Base-by-base conservation (phyloP, 2,888 invertebrate genomes). In the Anodontia alba region DNA sequence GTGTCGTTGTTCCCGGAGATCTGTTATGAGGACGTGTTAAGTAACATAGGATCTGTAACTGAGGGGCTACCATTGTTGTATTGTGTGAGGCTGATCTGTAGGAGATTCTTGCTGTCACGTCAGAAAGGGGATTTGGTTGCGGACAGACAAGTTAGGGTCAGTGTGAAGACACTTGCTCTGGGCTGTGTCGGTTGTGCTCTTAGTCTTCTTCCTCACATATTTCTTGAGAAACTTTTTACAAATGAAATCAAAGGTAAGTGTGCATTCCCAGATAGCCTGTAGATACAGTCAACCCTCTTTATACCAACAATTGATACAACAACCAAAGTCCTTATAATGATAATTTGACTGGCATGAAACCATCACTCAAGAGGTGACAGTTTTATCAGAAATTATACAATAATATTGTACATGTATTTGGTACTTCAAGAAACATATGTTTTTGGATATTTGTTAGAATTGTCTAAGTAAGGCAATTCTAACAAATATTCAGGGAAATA, bases 81-180 rank as follows among this genome's bases (percentile, higher is more conserved):
- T 93, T 97, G 97, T 88, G 96, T 96, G 10, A 95, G 98, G 85
- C 95, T 97, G 78, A 94, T 98, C 5, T 96, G 96, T 23, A 96
- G 96, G 15, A 96, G 96, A 77, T 98, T 97, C 93, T 95, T 98
- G 33, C 94, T 98, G 38, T 95, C 96, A 20, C 97, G 97, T 0
- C 95, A 77, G 26, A 85, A 78, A 73, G 93, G 95, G 73, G 91
- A 91, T 20, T 86, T 93, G 57, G 96, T 97, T 69, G 95, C 97
- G 1, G 98, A 98, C 93, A 96, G 96, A 94, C 95, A 95, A 31
- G 96, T 97, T 46, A 96, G 99, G 46, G 98, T 99, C 42, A 98
- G 98, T 78, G 97, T 98, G 0, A 98, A 99, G 95, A 97, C 97
- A 10, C 96, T 98, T 49, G 97, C 98, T 0, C 93, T 99, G n/a